phyloP scores from a whole-genome alignment of 2,113 vertebrate genomes.

The Isichthys henryi region DNA sequence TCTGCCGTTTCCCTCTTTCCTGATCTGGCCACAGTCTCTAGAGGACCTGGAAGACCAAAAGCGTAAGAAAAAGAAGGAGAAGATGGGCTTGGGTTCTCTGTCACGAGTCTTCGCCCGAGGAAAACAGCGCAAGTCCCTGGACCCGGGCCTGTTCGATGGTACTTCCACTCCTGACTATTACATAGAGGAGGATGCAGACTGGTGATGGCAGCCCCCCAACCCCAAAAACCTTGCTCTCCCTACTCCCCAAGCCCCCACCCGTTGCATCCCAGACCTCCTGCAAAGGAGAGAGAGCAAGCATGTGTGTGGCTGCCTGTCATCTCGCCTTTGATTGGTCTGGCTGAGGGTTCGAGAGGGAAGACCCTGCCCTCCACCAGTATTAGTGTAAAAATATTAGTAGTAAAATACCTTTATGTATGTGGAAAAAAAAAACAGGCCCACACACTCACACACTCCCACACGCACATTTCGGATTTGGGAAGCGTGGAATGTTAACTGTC shows the following conservation, averaged over 20 bases:
- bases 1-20: neutral
- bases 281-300: constrained; percentile 11
- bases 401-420: constrained; percentile 10
- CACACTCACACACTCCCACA: constrained; percentile 14
- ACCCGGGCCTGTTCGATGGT: constrained; percentile 93
- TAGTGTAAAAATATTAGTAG: constrained; percentile 19
- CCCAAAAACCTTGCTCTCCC: neutral
- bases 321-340: neutral
- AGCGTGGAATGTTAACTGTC: constrained; percentile 15
- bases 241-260: constrained; percentile 6
- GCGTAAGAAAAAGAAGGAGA: constrained; percentile 84
- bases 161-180: constrained; percentile 93
- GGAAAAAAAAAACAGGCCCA: constrained; percentile 23
- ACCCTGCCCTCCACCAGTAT: neutral
- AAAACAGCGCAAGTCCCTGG: constrained; percentile 92
- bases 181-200: constrained; percentile 98
- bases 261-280: constrained; percentile 23
- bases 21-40: constrained; percentile 70
- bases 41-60: constrained; percentile 96
- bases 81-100: constrained; percentile 88
- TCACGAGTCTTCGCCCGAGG: constrained; percentile 93
- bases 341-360: neutral
- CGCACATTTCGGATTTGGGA: constrained; percentile 38
- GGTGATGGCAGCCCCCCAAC: constrained; percentile 63
- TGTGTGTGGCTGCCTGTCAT: constrained; percentile 22